phyloP scores from a whole-genome alignment of 2,113 vertebrate species.

The Alexandromys fortis region DNA sequence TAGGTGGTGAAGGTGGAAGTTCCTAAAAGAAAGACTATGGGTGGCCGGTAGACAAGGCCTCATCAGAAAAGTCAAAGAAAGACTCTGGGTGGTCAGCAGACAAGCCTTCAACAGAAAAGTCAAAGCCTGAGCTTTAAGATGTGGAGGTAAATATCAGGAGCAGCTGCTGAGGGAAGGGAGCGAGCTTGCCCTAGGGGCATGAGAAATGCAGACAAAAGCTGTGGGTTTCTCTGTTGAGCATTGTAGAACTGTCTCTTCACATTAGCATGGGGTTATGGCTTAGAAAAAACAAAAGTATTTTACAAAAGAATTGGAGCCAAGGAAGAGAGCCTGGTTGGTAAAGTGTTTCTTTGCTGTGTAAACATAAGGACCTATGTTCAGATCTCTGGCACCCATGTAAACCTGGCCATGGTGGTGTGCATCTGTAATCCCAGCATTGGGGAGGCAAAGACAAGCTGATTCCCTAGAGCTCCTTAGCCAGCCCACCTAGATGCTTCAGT shows the following conservation, averaged over 20 bases:
- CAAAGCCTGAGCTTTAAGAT: neutral
- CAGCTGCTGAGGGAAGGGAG: neutral
- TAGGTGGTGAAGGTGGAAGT: neutral
- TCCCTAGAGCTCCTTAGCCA: neutral
- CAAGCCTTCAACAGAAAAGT: neutral
- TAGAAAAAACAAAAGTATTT: neutral
- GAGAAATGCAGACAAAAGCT: neutral
- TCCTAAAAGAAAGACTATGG: neutral
- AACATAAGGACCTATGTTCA: neutral
- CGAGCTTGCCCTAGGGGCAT: neutral
- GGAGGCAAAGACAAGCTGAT: neutral
- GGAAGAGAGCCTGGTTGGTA: neutral
- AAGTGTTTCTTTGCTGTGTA: neutral
- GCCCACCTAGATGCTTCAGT: neutral
- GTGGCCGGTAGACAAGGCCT: neutral
- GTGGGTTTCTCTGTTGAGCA: neutral
- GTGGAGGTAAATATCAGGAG: neutral
- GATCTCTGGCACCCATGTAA: neutral
- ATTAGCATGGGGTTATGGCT: neutral
- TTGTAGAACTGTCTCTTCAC: neutral
- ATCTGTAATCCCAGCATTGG: neutral
- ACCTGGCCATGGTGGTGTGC: neutral
- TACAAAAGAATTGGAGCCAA: neutral
- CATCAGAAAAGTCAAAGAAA: neutral
- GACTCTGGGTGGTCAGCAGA: neutral